Evolutionary conservation across 2,113 vertebrate genomes (phyloP).

Genomic region (Calypte anna): DNA sequence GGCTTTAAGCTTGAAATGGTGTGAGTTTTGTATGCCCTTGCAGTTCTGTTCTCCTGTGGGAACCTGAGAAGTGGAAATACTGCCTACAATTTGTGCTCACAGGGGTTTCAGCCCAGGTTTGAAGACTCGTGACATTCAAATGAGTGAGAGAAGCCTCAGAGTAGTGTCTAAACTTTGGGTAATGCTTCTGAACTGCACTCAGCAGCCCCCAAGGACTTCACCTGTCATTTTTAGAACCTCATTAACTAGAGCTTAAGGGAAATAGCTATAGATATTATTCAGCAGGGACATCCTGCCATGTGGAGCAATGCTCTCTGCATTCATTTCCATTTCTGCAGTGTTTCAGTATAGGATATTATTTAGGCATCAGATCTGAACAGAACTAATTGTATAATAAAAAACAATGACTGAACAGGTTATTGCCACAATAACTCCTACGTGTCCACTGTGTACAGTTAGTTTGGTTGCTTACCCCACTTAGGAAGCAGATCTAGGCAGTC

Average conservation of each 20-base stretch:
- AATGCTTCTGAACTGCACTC: slow-evolving; percentile 9
- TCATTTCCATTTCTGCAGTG: slow-evolving; percentile 12
- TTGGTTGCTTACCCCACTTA: neutral
- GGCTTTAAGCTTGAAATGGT: neutral
- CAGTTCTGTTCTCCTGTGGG: neutral
- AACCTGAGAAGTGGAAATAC: neutral
- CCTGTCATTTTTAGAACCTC: slow-evolving; percentile 35
- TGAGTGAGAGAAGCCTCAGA: neutral
- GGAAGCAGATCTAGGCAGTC: neutral
- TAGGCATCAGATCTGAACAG: slow-evolving; percentile 19
- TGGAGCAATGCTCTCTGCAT: neutral
- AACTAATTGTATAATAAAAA: slow-evolving; percentile 56
- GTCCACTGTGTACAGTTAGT: neutral
- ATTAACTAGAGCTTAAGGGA: slow-evolving; percentile 14
- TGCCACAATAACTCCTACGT: slow-evolving; percentile 42
- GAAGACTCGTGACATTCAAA: neutral
- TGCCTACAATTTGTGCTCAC: neutral
- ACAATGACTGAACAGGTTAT: slow-evolving; percentile 51
- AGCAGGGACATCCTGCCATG: neutral
- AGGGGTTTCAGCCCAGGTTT: neutral
- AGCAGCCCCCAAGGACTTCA: neutral
- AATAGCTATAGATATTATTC: slow-evolving; percentile 51
- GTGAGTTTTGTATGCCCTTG: neutral
- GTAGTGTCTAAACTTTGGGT: neutral
- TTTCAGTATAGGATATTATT: slow-evolving; percentile 17